These are phyloP conservation scores for Pachypsylla venusta DNA, from an alignment of 1,140 invertebrate genomes.

Conservation along the genomic window DNA sequence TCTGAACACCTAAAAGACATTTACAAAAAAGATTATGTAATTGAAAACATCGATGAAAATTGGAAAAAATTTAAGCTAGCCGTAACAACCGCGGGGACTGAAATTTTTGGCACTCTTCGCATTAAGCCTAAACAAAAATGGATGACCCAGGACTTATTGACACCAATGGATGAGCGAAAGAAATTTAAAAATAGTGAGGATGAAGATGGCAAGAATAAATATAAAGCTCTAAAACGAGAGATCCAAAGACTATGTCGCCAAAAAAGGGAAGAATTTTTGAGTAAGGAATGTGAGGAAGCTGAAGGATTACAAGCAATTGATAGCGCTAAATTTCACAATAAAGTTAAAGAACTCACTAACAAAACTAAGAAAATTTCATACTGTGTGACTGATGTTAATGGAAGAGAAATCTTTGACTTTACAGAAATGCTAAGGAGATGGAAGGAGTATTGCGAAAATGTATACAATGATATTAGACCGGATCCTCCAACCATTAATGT, in stretches of 20 bases:
- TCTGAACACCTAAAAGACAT: neutral
- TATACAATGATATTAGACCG: neutral
- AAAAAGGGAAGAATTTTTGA: constrained; percentile 10
- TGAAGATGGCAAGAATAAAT: constrained; percentile 4
- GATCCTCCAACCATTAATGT: neutral
- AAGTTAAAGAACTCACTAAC: constrained; percentile 9
- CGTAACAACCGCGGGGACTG: neutral
- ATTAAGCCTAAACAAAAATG: neutral
- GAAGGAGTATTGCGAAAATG: constrained; percentile 10
- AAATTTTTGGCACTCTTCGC: neutral
- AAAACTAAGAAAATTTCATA: neutral
- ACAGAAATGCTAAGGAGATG: constrained; percentile 2
- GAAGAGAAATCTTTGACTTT: constrained; percentile 7
- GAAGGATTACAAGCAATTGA: neutral
- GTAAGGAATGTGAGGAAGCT: neutral
- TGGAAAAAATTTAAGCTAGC: neutral
- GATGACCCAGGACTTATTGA: constrained; percentile 1
- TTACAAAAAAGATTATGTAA: neutral
- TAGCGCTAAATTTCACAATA: neutral
- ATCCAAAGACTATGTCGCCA: constrained; percentile 11
- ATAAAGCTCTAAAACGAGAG: constrained; percentile 5
- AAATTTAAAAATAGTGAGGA: constrained; percentile 8
- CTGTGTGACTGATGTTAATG: constrained; percentile 10
- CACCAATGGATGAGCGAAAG: neutral
- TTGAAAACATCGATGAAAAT: neutral